These are phyloP conservation scores for Torymus aiolomorphi DNA, from an alignment of 2,888 invertebrate genomes.

Conservation along the genomic window DNA sequence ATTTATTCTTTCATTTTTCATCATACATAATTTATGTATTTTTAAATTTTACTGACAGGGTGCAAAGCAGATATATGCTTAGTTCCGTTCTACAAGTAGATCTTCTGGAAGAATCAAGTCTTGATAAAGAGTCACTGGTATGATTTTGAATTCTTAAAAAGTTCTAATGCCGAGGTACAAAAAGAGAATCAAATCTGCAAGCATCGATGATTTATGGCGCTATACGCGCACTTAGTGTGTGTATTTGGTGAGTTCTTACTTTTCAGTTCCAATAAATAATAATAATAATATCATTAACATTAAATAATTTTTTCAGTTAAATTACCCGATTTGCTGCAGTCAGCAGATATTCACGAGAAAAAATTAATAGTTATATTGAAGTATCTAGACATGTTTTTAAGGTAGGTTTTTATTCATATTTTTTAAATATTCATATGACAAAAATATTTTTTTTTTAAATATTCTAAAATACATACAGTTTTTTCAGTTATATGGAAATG, in stretches of 20 bases:
- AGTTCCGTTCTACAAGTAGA: slow-evolving; percentile 69
- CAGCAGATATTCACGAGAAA: slow-evolving; percentile 85
- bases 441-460: background rate
- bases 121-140: slow-evolving; percentile 73
- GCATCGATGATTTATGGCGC: slow-evolving; percentile 92
- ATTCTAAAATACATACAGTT: slow-evolving; percentile 27
- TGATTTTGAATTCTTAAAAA: no score
- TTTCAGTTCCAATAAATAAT: slow-evolving; percentile 56
- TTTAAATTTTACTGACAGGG: no score
- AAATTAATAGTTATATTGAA: slow-evolving; percentile 86
- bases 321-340: slow-evolving; percentile 87
- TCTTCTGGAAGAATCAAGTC: slow-evolving; percentile 70
- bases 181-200: slow-evolving; percentile 79
- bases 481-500: slow-evolving; percentile 83
- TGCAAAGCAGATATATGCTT: slow-evolving; percentile 81
- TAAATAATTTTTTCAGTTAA: slow-evolving; percentile 81
- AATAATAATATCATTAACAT: background rate
- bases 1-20: no score
- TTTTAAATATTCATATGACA: no score
- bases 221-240: slow-evolving; percentile 88
- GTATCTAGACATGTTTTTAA: slow-evolving; percentile 88
- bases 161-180: slow-evolving; percentile 84
- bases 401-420: slow-evolving; percentile 78
- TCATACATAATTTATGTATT: no score
- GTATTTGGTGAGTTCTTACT: slow-evolving; percentile 82